Evolutionary conservation across 2,113 vertebrate genomes (phyloP).

Genomic region (Gymnobelideus leadbeateri): DNA sequence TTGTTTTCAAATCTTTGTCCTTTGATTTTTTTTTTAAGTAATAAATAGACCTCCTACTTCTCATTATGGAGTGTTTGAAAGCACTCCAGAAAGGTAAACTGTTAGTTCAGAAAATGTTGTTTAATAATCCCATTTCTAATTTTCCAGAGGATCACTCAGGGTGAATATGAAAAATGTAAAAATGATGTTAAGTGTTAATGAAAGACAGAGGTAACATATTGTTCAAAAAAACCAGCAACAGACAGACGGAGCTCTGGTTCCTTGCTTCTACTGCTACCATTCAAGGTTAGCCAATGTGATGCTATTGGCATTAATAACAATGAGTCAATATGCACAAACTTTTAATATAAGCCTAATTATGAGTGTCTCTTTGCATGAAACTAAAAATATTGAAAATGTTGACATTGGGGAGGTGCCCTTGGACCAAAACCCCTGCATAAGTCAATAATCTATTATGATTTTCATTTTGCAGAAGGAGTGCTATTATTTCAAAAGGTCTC

Average conservation of each 20-base stretch:
- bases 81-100: neutral
- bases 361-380: slow-evolving; percentile 85
- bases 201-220: slow-evolving; percentile 64
- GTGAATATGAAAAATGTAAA: slow-evolving; percentile 56
- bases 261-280: slow-evolving; percentile 85
- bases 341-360: slow-evolving; percentile 88
- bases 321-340: slow-evolving; percentile 87
- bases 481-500: slow-evolving; percentile 89
- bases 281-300: slow-evolving; percentile 89
- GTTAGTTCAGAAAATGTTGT: neutral
- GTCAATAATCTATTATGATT: slow-evolving; percentile 95
- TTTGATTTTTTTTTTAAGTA: neutral
- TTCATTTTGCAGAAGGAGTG: slow-evolving; percentile 88
- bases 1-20: neutral
- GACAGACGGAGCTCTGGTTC: slow-evolving; percentile 13
- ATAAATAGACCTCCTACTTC: neutral
- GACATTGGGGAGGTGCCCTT: slow-evolving; percentile 89
- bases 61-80: neutral
- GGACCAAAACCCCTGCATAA: slow-evolving; percentile 83
- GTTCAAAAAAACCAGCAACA: slow-evolving; percentile 69
- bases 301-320: slow-evolving; percentile 89
- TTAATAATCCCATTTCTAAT: neutral
- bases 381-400: slow-evolving; percentile 89
- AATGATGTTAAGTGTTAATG: slow-evolving; percentile 67
- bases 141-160: neutral